Percentiles rank a stretch among this genome's conserved stretches.
These are phyloP conservation scores for Ginglymostoma cirratum DNA, from an alignment of 2,113 vertebrate genomes.

Conservation along the genomic window DNA sequence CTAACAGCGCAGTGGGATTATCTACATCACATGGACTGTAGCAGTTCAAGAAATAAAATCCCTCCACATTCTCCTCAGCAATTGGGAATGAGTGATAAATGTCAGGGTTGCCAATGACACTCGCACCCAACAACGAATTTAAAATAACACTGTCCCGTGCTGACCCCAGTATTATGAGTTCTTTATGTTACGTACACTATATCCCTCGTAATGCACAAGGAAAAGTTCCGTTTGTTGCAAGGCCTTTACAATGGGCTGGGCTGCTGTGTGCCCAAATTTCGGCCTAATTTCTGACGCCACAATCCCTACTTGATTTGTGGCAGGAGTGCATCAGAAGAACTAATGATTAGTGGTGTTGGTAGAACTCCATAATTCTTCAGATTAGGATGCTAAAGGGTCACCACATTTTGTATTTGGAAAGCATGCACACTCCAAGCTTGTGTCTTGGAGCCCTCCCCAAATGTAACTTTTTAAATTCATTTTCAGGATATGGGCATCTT, in stretches of 20 bases:
- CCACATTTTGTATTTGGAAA: too few relatives aligned
- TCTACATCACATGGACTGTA: neutral
- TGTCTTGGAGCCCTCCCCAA: too few relatives aligned
- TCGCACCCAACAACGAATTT: neutral
- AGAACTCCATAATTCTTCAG: neutral
- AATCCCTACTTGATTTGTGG: neutral
- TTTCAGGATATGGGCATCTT: too few relatives aligned
- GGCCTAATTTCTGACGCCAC: neutral
- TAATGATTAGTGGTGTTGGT: neutral
- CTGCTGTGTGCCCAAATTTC: neutral
- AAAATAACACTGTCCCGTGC: too few relatives aligned
- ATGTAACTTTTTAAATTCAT: too few relatives aligned
- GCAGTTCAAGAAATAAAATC: neutral
- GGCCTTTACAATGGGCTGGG: neutral
- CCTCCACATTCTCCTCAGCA: neutral
- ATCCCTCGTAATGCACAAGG: neutral
- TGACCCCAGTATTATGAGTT: neutral
- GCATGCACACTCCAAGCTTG: too few relatives aligned
- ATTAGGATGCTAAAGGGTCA: neutral
- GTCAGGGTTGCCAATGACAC: neutral
- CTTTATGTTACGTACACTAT: neutral
- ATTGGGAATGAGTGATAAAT: neutral
- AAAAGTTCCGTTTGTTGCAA: neutral
- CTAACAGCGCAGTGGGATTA: neutral
- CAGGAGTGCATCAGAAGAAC: neutral